Percentiles rank a stretch among this genome's conserved stretches.
Evolutionary conservation across 92 coral and sea anemone genomes (phyloP).

Genomic region (Heliopora coerulea): DNA sequence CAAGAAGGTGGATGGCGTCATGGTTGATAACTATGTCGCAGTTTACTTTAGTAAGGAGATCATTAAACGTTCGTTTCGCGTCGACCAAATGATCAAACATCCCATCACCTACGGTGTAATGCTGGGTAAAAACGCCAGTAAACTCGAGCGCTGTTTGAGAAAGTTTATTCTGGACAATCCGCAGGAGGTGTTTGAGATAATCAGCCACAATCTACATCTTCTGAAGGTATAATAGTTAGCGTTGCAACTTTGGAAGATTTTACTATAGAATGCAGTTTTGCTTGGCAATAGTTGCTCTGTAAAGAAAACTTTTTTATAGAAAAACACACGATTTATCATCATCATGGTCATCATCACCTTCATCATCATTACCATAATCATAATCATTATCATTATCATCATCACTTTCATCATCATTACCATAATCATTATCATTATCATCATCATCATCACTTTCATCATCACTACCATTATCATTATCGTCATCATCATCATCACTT

Average conservation of each 20-base stretch:
- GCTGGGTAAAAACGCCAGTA: slow-evolving; percentile 64
- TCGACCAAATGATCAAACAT: slow-evolving; percentile 89
- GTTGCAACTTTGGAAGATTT: too few relatives aligned
- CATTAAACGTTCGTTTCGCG: slow-evolving; percentile 65
- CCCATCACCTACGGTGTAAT: slow-evolving; percentile 76
- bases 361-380: background rate
- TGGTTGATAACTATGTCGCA: slow-evolving; percentile 87
- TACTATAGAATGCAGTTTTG: background rate
- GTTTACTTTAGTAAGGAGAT: slow-evolving; percentile 61
- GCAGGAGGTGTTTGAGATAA: slow-evolving; percentile 82
- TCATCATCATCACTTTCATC: background rate
- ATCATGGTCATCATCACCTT: background rate
- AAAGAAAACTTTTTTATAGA: too few relatives aligned
- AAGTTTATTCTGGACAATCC: slow-evolving; percentile 67
- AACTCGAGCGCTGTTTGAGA: slow-evolving; percentile 70
- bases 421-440: background rate
- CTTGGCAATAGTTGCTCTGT: too few relatives aligned
- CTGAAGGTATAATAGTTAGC: slow-evolving; percentile 58
- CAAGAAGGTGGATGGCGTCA: slow-evolving; percentile 74
- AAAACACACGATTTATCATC: background rate
- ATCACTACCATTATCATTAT: background rate
- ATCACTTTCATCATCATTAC: background rate
- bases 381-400: background rate
- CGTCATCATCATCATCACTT: too few relatives aligned
- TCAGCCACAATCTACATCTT: slow-evolving; percentile 66